A percentile compares a stretch with the other conserved stretches of the same genome.
Conservation (phyloP, 2,888 invertebrate genomes). For the Napeogenes inachia region DNA sequence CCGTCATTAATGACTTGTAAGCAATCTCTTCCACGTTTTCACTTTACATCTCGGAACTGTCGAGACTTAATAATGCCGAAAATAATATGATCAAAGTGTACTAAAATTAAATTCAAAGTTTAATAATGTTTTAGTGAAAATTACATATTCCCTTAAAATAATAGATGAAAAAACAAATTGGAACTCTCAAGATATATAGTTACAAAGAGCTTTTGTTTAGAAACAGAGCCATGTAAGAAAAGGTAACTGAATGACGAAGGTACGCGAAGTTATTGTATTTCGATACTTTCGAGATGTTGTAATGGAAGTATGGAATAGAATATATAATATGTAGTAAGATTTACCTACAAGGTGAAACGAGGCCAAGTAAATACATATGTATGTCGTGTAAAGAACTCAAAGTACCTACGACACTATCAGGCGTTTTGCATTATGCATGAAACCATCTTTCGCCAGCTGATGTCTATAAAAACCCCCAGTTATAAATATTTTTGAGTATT, state of each 20-base stretch:
- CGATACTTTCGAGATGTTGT: conserved; percentile 11
- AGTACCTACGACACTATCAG: conserved; percentile 66
- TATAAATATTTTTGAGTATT: conserved; percentile 33
- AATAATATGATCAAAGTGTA: too few species aligned
- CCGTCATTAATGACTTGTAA: too few species aligned
- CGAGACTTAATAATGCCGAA: too few species aligned
- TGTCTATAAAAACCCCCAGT: conserved; percentile 37
- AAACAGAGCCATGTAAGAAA: too few species aligned
- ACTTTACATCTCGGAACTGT: too few species aligned
- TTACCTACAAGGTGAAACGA: conserved; percentile 23
- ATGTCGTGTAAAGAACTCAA: conserved; percentile 57
- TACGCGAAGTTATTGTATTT: conserved; percentile 7
- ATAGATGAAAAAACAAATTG: too few species aligned
- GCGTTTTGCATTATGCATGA: conserved; percentile 71
- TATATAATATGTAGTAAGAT: conserved; percentile 29
- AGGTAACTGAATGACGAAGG: background rate
- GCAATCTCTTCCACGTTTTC: too few species aligned
- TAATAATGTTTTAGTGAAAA: too few species aligned
- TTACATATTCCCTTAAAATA: too few species aligned
- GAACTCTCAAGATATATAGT: too few species aligned
- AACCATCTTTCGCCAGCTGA: conserved; percentile 61
- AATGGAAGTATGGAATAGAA: conserved; percentile 20
- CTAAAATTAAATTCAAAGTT: too few species aligned
- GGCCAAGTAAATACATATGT: conserved; percentile 52
- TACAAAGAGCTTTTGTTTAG: too few species aligned